phyloP scores from a whole-genome alignment of 2,797 vertebrate genomes.

The Malacoctenus gilli region DNA sequence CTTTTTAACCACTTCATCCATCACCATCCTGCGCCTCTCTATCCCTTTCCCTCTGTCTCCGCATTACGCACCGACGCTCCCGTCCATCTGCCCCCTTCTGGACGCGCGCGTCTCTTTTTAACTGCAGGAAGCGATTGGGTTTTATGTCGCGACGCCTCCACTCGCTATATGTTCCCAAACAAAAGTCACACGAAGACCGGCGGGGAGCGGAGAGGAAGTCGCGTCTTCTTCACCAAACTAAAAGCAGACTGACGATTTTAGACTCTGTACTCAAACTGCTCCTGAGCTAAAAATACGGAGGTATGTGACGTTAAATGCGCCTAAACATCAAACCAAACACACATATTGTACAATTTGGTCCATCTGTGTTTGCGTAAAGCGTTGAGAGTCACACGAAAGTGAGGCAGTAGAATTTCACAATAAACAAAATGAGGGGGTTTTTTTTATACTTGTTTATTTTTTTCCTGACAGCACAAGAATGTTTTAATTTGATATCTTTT shows the following conservation, averaged over 20 bases:
- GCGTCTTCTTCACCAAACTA: slow-evolving; percentile 2
- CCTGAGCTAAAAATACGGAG: slow-evolving; percentile 23
- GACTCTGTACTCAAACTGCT: slow-evolving; percentile 22
- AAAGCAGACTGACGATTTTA: slow-evolving; percentile 27
- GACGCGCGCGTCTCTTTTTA: slow-evolving; percentile 32
- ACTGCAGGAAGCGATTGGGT: slow-evolving; percentile 43
- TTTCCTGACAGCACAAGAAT: no score
- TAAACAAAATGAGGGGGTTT: no score
- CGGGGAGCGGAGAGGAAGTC: slow-evolving; percentile 13
- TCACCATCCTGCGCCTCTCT: not conserved
- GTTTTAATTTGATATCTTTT: no score
- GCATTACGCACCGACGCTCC: not conserved
- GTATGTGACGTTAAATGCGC: slow-evolving; percentile 10
- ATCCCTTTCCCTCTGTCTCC: not conserved
- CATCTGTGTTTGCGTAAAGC: not conserved
- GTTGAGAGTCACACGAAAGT: no score
- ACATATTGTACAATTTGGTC: not conserved
- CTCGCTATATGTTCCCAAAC: slow-evolving; percentile 62
- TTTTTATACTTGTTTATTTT: no score
- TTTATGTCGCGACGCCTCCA: slow-evolving; percentile 26
- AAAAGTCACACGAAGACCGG: slow-evolving; percentile 57
- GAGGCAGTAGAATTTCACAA: no score
- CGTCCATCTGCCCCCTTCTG: slow-evolving; percentile 9
- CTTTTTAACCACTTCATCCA: slow-evolving; percentile 5
- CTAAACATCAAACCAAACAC: not conserved